Evolutionary conservation across 2,797 vertebrate genomes (phyloP).

Genomic region (Rhyacichthys aspro): DNA sequence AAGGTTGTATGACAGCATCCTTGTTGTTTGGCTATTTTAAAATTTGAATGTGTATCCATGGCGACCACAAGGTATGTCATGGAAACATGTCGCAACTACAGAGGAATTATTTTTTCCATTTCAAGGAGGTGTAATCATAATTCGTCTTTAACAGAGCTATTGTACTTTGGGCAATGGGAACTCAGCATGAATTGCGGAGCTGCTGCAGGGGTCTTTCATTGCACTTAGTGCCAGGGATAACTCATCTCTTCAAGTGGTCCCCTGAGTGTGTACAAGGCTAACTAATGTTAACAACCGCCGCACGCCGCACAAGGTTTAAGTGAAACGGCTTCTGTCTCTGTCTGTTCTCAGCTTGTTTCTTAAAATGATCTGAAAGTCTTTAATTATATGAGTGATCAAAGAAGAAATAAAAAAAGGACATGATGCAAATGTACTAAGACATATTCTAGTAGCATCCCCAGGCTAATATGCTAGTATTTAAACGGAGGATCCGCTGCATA

Average conservation of each 20-base stretch:
- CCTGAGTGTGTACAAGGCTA: slow-evolving; percentile 36
- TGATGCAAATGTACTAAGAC: slow-evolving; percentile 14
- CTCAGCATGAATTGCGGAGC: slow-evolving; percentile 23
- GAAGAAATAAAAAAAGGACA: background rate
- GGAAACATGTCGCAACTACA: background rate
- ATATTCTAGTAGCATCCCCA: too few species aligned
- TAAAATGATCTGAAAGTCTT: slow-evolving; percentile 25
- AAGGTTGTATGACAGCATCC: background rate
- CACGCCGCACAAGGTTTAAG: background rate
- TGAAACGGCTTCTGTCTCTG: slow-evolving; percentile 19
- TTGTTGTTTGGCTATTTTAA: background rate
- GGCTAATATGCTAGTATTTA: slow-evolving; percentile 13
- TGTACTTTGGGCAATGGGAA: slow-evolving; percentile 5
- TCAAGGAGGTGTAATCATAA: slow-evolving; percentile 18
- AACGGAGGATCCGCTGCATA: slow-evolving; percentile 10
- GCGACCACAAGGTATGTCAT: slow-evolving; percentile 13
- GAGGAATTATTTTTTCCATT: background rate
- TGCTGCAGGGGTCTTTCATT: slow-evolving; percentile 21
- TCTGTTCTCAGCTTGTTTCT: slow-evolving; percentile 1
- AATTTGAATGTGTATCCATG: slow-evolving; percentile 18
- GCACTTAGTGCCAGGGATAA: slow-evolving; percentile 36
- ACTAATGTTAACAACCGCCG: slow-evolving; percentile 43
- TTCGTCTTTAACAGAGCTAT: slow-evolving; percentile 9
- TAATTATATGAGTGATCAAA: slow-evolving; percentile 42
- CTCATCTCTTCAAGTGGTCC: slow-evolving; percentile 38